phyloP scores from a whole-genome alignment of 2,113 vertebrate genomes.

The Platycercus adscitus region DNA sequence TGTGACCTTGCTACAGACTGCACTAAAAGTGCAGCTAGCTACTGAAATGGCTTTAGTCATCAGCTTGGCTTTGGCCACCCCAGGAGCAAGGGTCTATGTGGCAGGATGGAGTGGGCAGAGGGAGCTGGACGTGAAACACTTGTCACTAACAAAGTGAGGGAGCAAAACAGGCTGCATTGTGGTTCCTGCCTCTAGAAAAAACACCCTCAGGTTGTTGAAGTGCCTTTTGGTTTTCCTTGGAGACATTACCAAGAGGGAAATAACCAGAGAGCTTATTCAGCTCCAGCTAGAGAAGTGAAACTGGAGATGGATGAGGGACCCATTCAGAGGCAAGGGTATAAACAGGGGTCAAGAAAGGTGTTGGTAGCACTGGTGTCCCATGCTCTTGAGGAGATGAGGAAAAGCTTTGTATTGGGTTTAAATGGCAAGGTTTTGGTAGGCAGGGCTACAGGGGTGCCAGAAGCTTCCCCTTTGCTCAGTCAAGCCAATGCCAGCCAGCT shows the following conservation, averaged over 20 bases:
- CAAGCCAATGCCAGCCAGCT: neutral
- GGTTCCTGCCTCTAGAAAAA: neutral
- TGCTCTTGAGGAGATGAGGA: neutral
- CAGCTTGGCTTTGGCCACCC: neutral
- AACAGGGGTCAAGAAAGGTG: neutral
- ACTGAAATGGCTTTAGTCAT: neutral
- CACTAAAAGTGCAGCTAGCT: neutral
- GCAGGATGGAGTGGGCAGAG: neutral
- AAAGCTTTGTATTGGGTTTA: neutral
- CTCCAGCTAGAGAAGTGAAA: neutral
- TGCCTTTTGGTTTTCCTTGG: neutral
- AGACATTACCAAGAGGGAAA: neutral
- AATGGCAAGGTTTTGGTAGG: neutral
- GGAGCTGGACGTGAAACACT: neutral
- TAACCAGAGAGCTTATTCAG: accelerated
- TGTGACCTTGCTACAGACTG: neutral
- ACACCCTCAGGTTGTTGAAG: accelerated
- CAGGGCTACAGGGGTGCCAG: neutral
- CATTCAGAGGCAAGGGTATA: neutral
- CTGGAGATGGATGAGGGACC: neutral
- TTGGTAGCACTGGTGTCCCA: neutral
- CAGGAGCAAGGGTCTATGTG: accelerated
- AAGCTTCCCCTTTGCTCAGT: neutral
- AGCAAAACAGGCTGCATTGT: accelerated
- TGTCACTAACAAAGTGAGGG: neutral